Base-by-base conservation (phyloP, 37 sponge, comb jelly and placozoan species). In the Amphimedon queenslandica region DNA sequence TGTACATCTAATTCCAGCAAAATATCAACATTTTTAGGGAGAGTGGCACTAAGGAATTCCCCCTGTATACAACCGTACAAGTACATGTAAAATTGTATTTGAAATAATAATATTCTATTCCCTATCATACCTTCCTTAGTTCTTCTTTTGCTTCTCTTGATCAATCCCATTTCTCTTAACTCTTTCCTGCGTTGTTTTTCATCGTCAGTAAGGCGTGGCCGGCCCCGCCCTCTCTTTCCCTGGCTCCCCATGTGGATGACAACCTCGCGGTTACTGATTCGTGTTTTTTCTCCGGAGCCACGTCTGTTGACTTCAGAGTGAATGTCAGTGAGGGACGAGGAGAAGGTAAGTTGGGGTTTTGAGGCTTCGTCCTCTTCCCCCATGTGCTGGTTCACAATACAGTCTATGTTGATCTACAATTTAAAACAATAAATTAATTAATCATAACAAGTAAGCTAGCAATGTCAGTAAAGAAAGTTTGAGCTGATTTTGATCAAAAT, bases 131-230 rank as follows among this genome's bases (percentile, higher is more conserved):
- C 77, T 70, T 89, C 91, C 43, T 84, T 84, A 0, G 86, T 85
- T 40, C 91, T 55, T 40, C 91, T 42, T 58, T 81, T 84, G 75
- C 80, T 90, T 42, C 80, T 67, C 60, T 75, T 84, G 78, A 84
- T 76, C 40, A 84, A 74, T 20, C 86, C 91, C 30, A 77, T 47
- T 1, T 85, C 91, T 16, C 86, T 16, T 39, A 90, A 70, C 65
- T 90, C 91, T 67, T 84, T 81, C 70, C 86, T 81, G 57, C 82
- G 25, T 55, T 69, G 73, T 40, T 90, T 85, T 77, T 90, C 91
- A 4, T 85, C 86, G 58, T 90, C 86, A 6, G 90, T 67, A 28
- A 89, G 80, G 10, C 84, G 36, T 24, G 90, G 90, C 21, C 90
- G 71, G 4, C 90, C 90, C 28, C 90, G 66, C 56, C 77, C 76